Evolutionary conservation across 2,113 vertebrate species (phyloP).

Genomic region (Bathybates hornii): DNA sequence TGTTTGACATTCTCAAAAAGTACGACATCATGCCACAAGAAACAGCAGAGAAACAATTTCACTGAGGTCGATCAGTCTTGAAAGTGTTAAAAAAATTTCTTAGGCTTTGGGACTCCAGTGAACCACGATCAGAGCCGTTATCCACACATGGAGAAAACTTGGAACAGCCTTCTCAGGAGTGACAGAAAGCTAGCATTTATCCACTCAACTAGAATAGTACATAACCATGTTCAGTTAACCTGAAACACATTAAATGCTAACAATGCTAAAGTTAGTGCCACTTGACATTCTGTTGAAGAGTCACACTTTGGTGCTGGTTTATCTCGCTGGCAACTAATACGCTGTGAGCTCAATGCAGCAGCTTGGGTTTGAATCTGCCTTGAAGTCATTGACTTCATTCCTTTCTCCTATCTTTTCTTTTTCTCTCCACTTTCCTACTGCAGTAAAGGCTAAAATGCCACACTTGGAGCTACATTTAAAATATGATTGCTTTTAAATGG

Average conservation of each 20-base stretch:
- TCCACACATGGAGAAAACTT: not conserved
- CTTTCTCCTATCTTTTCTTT: not conserved
- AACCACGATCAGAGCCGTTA: not conserved
- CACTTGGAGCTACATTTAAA: not conserved
- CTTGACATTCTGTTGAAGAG: not conserved
- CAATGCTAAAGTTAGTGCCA: not conserved
- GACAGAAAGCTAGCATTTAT: not conserved
- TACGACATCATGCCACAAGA: not conserved
- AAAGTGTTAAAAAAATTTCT: not conserved
- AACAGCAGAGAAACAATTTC: not conserved
- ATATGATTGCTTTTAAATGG: not conserved
- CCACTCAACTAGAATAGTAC: not conserved
- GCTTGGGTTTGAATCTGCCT: not conserved
- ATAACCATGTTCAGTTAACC: not conserved
- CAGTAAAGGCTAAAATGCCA: not conserved
- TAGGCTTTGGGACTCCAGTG: not conserved
- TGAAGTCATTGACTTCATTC: not conserved
- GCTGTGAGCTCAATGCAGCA: not conserved
- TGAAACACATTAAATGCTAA: not conserved
- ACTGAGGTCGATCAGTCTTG: not conserved
- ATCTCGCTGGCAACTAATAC: not conserved
- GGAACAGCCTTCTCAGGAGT: not conserved
- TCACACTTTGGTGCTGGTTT: not conserved
- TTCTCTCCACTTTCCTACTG: not conserved
- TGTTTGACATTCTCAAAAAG: not conserved